Evolutionary conservation across 23 tunicate genomes (phyloP).

Genomic region (Halocynthia roretzi): DNA sequence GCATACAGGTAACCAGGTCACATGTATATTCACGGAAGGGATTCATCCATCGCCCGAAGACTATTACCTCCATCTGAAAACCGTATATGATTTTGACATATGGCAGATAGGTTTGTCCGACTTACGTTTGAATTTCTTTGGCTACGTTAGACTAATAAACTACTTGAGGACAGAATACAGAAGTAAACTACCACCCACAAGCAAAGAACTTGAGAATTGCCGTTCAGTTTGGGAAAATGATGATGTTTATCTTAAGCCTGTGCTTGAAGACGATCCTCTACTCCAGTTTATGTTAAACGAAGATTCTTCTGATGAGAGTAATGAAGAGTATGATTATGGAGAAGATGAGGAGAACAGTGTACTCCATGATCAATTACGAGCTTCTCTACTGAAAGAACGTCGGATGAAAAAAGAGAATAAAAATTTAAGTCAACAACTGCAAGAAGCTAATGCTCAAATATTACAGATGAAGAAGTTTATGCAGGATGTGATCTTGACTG

Average conservation of each 20-base stretch:
- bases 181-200: constrained; percentile 40
- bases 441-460: constrained; percentile 37
- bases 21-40: constrained; percentile 64
- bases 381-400: constrained; percentile 3
- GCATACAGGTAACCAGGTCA: constrained; percentile 9
- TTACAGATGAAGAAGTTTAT: constrained; percentile 70
- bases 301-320: constrained; percentile 30
- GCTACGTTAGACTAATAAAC: constrained; percentile 83
- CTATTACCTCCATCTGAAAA: constrained; percentile 45
- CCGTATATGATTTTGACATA: constrained; percentile 51
- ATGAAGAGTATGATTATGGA: neutral
- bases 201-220: constrained; percentile 22
- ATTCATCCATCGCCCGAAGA: constrained; percentile 32
- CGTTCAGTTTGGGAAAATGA: constrained; percentile 45
- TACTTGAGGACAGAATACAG: constrained; percentile 43
- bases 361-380: neutral
- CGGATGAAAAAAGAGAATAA: constrained; percentile 6
- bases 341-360: neutral
- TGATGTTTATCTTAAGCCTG: constrained; percentile 52
- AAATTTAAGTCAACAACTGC: constrained; percentile 16
- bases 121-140: constrained; percentile 64
- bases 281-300: constrained; percentile 78
- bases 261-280: constrained; percentile 62
- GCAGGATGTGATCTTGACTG: constrained; percentile 69
- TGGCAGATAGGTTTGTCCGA: constrained; percentile 79